Conservation (phyloP, 2,797 vertebrate species). For the Myotis findleyi region DNA sequence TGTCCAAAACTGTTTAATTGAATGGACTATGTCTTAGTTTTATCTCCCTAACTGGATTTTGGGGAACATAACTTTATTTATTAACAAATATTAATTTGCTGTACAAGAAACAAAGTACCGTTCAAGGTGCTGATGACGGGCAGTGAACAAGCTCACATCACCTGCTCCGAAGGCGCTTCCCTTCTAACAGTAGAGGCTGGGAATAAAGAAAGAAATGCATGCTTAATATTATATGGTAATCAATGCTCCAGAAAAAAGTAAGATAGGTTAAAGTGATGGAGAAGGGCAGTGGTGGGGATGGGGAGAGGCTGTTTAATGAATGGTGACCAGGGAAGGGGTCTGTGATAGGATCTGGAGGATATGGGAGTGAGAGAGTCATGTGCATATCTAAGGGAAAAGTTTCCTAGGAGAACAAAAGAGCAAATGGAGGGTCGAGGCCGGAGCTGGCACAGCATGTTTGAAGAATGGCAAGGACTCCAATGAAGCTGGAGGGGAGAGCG, state of each 20-base stretch:
- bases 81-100: not conserved
- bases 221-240: not conserved
- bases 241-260: not conserved
- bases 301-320: not conserved
- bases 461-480: not conserved
- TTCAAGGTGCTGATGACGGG: not conserved
- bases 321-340: not conserved
- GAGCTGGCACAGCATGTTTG: not conserved
- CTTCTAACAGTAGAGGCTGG: not conserved
- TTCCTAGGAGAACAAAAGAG: not conserved
- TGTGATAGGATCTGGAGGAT: not conserved
- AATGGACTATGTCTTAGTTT: not conserved
- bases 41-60: not conserved
- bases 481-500: not conserved
- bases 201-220: not conserved
- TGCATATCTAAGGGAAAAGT: not conserved
- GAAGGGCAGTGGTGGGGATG: rapidly evolving
- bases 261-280: not conserved
- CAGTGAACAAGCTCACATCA: not conserved
- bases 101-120: not conserved
- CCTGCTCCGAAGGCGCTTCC: not conserved
- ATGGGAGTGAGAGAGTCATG: not conserved
- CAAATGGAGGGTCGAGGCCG: not conserved
- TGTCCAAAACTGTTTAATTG: not conserved
- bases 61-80: not conserved